These are phyloP conservation scores for Spinibarbus caldwelli DNA, from an alignment of 2,797 vertebrate species.

Conservation along the genomic window DNA sequence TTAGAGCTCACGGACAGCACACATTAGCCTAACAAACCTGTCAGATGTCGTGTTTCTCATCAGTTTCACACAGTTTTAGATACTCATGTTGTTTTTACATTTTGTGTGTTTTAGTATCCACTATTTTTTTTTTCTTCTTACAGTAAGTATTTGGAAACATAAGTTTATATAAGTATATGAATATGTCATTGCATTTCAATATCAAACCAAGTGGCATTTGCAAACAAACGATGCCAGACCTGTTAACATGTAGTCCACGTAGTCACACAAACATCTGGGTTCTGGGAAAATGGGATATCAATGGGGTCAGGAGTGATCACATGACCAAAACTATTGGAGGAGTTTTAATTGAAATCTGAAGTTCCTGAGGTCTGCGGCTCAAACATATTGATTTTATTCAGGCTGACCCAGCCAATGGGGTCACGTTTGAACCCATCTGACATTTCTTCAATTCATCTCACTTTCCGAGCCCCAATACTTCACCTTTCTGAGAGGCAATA, in stretches of 20 bases:
- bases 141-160: no score
- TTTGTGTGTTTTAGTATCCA: not conserved
- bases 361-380: constrained; percentile 56
- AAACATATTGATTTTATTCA: constrained; percentile 61
- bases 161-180: no score
- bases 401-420: constrained; percentile 58
- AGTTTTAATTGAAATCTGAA: constrained; percentile 65
- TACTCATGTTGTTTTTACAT: not conserved
- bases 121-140: not conserved
- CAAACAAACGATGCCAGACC: not conserved
- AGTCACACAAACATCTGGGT: constrained; percentile 27
- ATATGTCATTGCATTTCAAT: not conserved
- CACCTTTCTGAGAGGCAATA: not conserved
- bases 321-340: constrained; percentile 53
- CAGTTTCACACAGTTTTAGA: constrained; percentile 34
- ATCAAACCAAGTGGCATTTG: not conserved
- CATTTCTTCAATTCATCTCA: constrained; percentile 62
- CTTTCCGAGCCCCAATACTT: constrained; percentile 48
- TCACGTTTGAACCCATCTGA: constrained; percentile 57
- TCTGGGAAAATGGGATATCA: constrained; percentile 38
- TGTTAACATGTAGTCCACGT: constrained; percentile 3
- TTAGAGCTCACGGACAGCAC: constrained; percentile 51
- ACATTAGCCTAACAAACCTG: constrained; percentile 60
- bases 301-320: constrained; percentile 56
- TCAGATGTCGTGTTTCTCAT: constrained; percentile 45